Conservation (phyloP, 1,140 invertebrate species). For the Varroa destructor region DNA sequence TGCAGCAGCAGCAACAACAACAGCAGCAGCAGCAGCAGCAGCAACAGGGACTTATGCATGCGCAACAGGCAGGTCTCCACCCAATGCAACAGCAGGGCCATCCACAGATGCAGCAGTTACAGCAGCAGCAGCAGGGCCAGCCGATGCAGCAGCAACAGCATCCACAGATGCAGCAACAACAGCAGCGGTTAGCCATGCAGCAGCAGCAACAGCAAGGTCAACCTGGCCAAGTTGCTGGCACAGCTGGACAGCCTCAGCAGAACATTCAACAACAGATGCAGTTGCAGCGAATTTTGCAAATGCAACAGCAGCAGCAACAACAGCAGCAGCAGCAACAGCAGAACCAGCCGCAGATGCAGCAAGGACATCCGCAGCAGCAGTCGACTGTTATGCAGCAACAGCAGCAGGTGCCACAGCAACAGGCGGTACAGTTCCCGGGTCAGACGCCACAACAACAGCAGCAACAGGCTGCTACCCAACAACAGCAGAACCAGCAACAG, state of each 20-base stretch:
- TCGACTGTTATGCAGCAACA: conserved; percentile 4
- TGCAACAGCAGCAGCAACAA: conserved; percentile 13
- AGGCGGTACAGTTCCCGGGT: not conserved
- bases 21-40: conserved; percentile 21
- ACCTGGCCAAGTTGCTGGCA: not conserved
- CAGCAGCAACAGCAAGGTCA: conserved; percentile 25
- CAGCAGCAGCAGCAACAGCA: conserved; percentile 24
- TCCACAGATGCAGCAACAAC: not conserved
- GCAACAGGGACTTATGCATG: conserved; percentile 2
- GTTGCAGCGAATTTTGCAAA: conserved; percentile 14
- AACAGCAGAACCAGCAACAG: not conserved
- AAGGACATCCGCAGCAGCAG: conserved; percentile 28
- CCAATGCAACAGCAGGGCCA: conserved; percentile 13
- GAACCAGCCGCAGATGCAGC: conserved; percentile 28
- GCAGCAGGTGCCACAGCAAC: conserved; percentile 2
- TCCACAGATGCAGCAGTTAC: conserved; percentile 12
- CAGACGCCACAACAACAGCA: no score
- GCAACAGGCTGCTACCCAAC: not conserved
- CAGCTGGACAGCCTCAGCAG: conserved; percentile 20
- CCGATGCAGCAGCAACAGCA: conserved; percentile 5
- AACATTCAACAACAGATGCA: conserved; percentile 26
- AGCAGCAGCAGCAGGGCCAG: conserved; percentile 21
- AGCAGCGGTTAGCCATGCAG: conserved; percentile 28
- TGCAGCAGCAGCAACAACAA: not conserved
- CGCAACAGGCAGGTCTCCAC: not conserved